Percentiles rank a stretch among this genome's conserved stretches.
Evolutionary conservation across 2,888 invertebrate genomes (phyloP).

Genomic region (Melikaiella ostensackeni): DNA sequence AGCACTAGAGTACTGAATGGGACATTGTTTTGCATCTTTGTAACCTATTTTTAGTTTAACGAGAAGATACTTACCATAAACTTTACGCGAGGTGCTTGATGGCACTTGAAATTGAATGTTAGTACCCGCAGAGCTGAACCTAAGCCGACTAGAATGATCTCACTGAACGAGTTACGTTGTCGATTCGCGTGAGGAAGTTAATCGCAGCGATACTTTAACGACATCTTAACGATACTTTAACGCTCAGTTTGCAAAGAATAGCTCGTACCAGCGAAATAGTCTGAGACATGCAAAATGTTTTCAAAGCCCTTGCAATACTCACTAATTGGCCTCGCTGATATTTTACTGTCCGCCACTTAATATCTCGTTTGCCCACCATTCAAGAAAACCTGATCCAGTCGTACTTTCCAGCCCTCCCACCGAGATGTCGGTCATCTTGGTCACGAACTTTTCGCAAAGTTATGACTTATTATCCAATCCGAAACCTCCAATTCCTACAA

Average conservation of each 20-base stretch:
- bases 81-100: not conserved
- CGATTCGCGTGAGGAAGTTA: slow-evolving; percentile 59
- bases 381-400: slow-evolving; percentile 34
- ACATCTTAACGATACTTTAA: slow-evolving; percentile 64
- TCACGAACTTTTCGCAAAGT: slow-evolving; percentile 6
- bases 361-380: slow-evolving; percentile 59
- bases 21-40: slow-evolving; percentile 4
- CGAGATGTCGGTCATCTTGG: slow-evolving; percentile 9
- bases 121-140: slow-evolving; percentile 40
- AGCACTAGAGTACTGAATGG: not conserved
- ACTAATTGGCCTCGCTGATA: slow-evolving; percentile 61
- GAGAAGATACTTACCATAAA: slow-evolving; percentile 15
- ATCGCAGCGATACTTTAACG: slow-evolving; percentile 63
- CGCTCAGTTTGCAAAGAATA: slow-evolving; percentile 56
- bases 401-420: slow-evolving; percentile 16
- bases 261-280: slow-evolving; percentile 17
- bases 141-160: slow-evolving; percentile 36
- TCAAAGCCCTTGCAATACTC: slow-evolving; percentile 44
- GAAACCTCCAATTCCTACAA: not conserved
- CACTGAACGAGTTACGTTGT: slow-evolving; percentile 35
- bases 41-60: slow-evolving; percentile 17
- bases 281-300: slow-evolving; percentile 39
- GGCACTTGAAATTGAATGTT: slow-evolving; percentile 15
- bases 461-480: slow-evolving; percentile 17
- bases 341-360: slow-evolving; percentile 61